Percentiles rank a stretch among this genome's conserved stretches.
phyloP scores from a whole-genome alignment of 1,140 invertebrate species.

The Magallana angulata region DNA sequence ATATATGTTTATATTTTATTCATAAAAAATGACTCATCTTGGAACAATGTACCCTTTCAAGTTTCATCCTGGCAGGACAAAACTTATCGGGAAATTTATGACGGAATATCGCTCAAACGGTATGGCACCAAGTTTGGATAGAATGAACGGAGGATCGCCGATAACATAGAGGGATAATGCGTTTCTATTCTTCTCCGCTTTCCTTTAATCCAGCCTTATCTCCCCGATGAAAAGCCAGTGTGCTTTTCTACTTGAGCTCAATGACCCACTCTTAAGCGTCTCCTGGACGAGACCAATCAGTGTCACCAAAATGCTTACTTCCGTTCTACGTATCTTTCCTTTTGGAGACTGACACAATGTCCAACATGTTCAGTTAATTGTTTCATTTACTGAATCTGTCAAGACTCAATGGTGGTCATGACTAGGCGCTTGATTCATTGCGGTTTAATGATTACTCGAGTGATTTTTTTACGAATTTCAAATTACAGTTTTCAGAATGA shows the following conservation, averaged over 20 bases:
- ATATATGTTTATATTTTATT: neutral
- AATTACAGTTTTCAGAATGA: no score
- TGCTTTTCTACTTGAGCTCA: conserved; percentile 32
- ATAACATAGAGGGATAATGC: conserved; percentile 22
- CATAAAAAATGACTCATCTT: conserved; percentile 17
- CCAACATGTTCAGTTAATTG: neutral
- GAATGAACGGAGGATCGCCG: neutral
- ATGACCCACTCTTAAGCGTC: conserved; percentile 15
- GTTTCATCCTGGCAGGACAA: neutral
- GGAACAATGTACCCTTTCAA: conserved; percentile 5
- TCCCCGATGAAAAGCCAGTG: conserved; percentile 29
- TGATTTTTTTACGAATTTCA: no score
- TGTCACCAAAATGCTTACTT: conserved; percentile 28
- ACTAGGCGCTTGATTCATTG: no score
- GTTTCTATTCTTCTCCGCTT: conserved; percentile 7
- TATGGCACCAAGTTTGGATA: conserved; percentile 29
- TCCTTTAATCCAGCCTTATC: conserved; percentile 30
- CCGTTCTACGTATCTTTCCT: conserved; percentile 22
- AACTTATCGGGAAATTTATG: conserved; percentile 34
- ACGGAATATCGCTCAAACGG: conserved; percentile 17
- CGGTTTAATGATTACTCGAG: no score
- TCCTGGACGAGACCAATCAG: conserved; percentile 20
- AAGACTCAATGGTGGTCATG: no score
- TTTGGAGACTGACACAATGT: neutral
- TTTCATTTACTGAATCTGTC: no score